Evolutionary conservation across 1,140 invertebrate species (phyloP).

Genomic region (Caligus rogercresseyi): DNA sequence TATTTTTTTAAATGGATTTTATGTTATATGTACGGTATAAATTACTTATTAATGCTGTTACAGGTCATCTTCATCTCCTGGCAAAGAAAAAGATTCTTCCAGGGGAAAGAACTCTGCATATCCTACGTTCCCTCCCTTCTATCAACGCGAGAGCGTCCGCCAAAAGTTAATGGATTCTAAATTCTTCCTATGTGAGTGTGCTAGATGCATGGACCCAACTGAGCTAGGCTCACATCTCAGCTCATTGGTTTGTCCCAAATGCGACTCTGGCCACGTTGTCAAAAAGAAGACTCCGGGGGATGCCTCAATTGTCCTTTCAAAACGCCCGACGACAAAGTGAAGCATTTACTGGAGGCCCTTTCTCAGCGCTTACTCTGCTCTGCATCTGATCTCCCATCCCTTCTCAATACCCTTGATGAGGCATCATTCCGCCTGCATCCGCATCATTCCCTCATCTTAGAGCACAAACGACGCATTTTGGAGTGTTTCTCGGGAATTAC

Average conservation of each 20-base stretch:
- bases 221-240: slow-evolving; percentile 26
- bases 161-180: slow-evolving; percentile 47
- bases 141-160: slow-evolving; percentile 44
- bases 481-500: neutral
- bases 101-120: slow-evolving; percentile 37
- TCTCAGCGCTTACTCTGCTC: neutral
- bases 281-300: neutral
- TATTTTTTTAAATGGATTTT: too few relatives aligned
- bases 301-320: neutral
- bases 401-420: too few relatives aligned
- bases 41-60: too few relatives aligned
- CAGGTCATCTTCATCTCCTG: neutral
- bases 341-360: neutral
- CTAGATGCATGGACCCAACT: slow-evolving; percentile 24
- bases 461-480: neutral
- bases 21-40: too few relatives aligned
- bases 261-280: slow-evolving; percentile 24
- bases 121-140: slow-evolving; percentile 51
- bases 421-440: neutral
- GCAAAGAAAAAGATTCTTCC: neutral
- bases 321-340: neutral
- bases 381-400: too few relatives aligned
- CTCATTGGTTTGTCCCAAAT: slow-evolving; percentile 23
- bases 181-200: slow-evolving; percentile 43
- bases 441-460: neutral